Base-by-base conservation (phyloP, 2,888 invertebrate species). In the Melinaea menophilus region DNA sequence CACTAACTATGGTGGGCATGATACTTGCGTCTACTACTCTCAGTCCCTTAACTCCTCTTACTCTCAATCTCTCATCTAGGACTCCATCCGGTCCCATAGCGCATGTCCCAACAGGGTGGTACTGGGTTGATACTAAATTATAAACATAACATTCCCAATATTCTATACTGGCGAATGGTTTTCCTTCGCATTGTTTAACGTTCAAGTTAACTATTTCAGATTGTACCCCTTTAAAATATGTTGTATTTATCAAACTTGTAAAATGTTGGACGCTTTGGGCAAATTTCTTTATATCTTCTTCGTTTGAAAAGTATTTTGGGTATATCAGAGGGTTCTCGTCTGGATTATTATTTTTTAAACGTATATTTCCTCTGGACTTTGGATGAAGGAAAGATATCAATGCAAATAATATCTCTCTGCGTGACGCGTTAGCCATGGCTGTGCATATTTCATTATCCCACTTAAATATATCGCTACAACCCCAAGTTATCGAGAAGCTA, bases 21-120 rank as follows among this genome's bases (percentile, higher is more conserved):
- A 94, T 84, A 65, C 93, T 93, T 0, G 93, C 92, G 69, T 94
- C 94, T 7, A 93, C 93, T 4, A 94, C 93, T 54, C 93, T 81
- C 5, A 94, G 76, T 1, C 90, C 83, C 59, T 82, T 80, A 0
- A 93, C 81, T 0, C 93, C 93, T 68, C 92, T 83, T 0, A 93
- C 92, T 55, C 71, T 68, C 31, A 86, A 69, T 45, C 73, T 73
- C 12, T 75, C 73, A 64, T 85, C 84, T 1, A 85, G 77, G 1
- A 86, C 85, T 0, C 75, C 79, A 45, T 76, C 72, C 0, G 72
- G 66, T 2, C 84, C 86, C 85, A 86, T 86, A 0, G 77, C 75
- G 64, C 84, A 84, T 4, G 85, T 81, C 0, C 84, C 82, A 0
- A 73, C 68, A 2, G 74, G 72, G 65, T 86, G 86, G 64, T 72